Evolutionary conservation across 2,888 invertebrate genomes (phyloP).

Genomic region (Acrobasis suavella): DNA sequence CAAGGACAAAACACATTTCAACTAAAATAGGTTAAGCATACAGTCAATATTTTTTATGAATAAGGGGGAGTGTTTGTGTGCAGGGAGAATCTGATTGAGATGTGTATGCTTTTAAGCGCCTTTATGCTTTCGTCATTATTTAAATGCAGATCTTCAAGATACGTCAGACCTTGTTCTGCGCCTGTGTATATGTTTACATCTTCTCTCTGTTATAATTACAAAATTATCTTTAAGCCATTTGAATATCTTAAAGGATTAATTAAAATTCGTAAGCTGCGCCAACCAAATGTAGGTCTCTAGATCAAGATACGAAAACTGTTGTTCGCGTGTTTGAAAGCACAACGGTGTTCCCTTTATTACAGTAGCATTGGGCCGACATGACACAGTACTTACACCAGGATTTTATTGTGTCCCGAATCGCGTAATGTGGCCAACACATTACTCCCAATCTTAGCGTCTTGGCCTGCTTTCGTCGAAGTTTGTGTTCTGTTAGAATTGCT

Average conservation of each 20-base stretch:
- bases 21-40: too few relatives aligned
- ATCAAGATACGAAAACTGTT: slow-evolving; percentile 3
- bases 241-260: slow-evolving; percentile 28
- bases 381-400: slow-evolving; percentile 32
- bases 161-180: background rate
- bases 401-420: slow-evolving; percentile 39
- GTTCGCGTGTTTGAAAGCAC: slow-evolving; percentile 1
- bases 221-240: background rate
- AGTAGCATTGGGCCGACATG: slow-evolving; percentile 27
- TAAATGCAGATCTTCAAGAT: background rate
- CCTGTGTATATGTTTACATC: too few relatives aligned
- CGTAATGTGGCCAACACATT: slow-evolving; percentile 41
- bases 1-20: too few relatives aligned
- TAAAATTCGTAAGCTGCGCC: slow-evolving; percentile 18
- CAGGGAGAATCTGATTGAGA: too few relatives aligned
- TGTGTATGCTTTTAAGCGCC: too few relatives aligned
- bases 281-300: slow-evolving; percentile 11
- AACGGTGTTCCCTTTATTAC: slow-evolving; percentile 21
- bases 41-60: too few relatives aligned
- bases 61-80: too few relatives aligned
- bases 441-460: slow-evolving; percentile 37
- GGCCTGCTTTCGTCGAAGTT: slow-evolving; percentile 27
- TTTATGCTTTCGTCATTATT: too few relatives aligned
- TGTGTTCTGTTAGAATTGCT: background rate
- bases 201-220: background rate